These are phyloP conservation scores for Calyptomena viridis DNA, from an alignment of 2,113 vertebrate species.

Conservation along the genomic window DNA sequence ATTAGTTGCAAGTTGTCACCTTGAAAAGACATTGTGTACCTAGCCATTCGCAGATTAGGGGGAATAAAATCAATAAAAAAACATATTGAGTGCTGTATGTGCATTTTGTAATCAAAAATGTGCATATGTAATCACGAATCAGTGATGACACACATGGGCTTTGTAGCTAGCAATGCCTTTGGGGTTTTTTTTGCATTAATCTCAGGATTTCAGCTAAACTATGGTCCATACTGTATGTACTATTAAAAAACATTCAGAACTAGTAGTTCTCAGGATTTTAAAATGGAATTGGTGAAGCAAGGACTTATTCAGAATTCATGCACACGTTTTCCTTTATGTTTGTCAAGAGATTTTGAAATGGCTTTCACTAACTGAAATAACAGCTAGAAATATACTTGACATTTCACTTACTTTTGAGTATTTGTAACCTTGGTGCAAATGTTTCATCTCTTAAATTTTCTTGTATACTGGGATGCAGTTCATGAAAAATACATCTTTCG, in stretches of 20 bases:
- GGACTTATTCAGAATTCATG: neutral
- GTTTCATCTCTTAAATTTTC: slow-evolving; percentile 25
- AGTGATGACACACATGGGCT: neutral
- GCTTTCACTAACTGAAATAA: slow-evolving; percentile 40
- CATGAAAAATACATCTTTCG: slow-evolving; percentile 50
- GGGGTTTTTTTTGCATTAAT: neutral
- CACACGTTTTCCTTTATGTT: slow-evolving; percentile 14
- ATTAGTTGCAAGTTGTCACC: neutral
- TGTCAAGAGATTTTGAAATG: slow-evolving; percentile 40
- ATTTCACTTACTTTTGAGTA: slow-evolving; percentile 50
- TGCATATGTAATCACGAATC: neutral
- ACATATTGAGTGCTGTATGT: neutral
- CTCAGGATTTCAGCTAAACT: neutral
- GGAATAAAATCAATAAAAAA: neutral
- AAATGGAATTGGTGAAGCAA: neutral
- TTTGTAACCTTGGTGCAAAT: slow-evolving; percentile 61
- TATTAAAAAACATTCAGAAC: neutral
- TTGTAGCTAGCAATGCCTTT: neutral
- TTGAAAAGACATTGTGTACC: neutral
- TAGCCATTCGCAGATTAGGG: neutral
- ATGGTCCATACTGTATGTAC: neutral
- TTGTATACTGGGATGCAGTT: neutral
- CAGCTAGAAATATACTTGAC: slow-evolving; percentile 33
- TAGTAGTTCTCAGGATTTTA: neutral
- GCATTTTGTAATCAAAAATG: neutral